Percentiles rank a stretch among this genome's conserved stretches.
Conservation (phyloP, 1,140 invertebrate genomes). For the Archivesica marissinica region DNA sequence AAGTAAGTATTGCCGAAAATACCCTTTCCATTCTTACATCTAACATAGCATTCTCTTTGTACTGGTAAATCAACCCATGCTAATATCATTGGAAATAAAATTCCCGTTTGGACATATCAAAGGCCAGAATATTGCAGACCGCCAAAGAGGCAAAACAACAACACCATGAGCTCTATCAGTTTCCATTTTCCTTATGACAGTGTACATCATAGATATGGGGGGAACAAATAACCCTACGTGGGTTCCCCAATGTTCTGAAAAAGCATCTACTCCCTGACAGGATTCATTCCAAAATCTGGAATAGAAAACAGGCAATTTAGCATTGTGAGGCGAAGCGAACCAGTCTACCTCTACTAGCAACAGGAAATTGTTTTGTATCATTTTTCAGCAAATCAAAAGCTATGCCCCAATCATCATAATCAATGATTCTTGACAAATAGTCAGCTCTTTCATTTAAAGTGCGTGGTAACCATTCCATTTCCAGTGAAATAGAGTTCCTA, state of each 20-base stretch:
- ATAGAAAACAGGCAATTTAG: slow-evolving; percentile 33
- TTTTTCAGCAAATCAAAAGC: slow-evolving; percentile 2
- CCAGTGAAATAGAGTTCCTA: slow-evolving; percentile 35
- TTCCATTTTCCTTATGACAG: slow-evolving; percentile 28
- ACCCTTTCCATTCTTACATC: slow-evolving; percentile 26
- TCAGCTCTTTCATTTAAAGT: slow-evolving; percentile 50
- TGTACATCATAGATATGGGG: slow-evolving; percentile 8
- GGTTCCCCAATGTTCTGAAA: slow-evolving; percentile 23
- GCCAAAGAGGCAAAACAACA: slow-evolving; percentile 17
- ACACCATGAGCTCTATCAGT: neutral
- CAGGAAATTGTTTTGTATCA: neutral
- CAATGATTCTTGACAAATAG: slow-evolving; percentile 52
- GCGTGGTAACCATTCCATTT: slow-evolving; percentile 61
- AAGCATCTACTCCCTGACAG: slow-evolving; percentile 36
- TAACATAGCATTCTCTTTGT: slow-evolving; percentile 23
- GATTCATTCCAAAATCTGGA: slow-evolving; percentile 42
- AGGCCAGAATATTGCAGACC: slow-evolving; percentile 43
- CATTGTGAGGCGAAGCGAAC: slow-evolving; percentile 49
- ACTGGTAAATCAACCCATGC: slow-evolving; percentile 27
- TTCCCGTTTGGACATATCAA: slow-evolving; percentile 6
- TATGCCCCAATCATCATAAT: slow-evolving; percentile 56
- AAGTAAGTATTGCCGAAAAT: slow-evolving; percentile 52
- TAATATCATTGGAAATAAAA: slow-evolving; percentile 31
- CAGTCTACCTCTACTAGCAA: slow-evolving; percentile 17
- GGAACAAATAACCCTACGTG: slow-evolving; percentile 42